These are phyloP conservation scores for Kryptolebias marmoratus DNA, from an alignment of 2,113 vertebrate species.

Conservation along the genomic window DNA sequence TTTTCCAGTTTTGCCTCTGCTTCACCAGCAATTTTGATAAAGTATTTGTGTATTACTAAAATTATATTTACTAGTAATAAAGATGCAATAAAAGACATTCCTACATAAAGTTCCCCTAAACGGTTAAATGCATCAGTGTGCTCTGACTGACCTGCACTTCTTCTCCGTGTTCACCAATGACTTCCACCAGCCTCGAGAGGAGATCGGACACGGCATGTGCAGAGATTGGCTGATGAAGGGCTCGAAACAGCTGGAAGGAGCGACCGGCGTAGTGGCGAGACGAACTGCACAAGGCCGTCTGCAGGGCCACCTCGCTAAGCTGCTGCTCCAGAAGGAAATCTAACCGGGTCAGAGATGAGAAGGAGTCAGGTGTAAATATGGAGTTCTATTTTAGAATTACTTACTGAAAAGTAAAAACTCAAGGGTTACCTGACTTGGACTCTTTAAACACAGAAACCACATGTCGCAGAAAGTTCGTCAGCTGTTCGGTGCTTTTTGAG, in stretches of 20 bases:
- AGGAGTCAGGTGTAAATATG: neutral
- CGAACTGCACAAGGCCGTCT: constrained; percentile 95
- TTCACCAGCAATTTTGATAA: no score
- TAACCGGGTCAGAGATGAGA: constrained; percentile 49
- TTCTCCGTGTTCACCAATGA: constrained; percentile 91
- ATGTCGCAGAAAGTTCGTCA: constrained; percentile 93
- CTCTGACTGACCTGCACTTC: constrained; percentile 85
- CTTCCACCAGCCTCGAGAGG: constrained; percentile 91
- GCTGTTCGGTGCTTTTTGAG: constrained; percentile 93
- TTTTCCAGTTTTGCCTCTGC: no score
- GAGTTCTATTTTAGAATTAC: neutral
- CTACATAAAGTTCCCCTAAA: neutral
- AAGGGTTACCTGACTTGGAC: constrained; percentile 90
- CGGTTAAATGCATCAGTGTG: neutral
- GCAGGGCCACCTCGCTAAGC: constrained; percentile 92
- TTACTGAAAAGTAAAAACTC: neutral
- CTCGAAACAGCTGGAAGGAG: constrained; percentile 96
- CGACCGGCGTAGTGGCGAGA: constrained; percentile 95
- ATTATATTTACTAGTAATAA: neutral
- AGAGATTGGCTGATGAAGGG: constrained; percentile 91
- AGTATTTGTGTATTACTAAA: no score
- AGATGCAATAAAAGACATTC: neutral
- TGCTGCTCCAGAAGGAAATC: constrained; percentile 94
- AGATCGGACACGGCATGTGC: constrained; percentile 91
- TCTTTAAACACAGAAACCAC: constrained; percentile 97